A percentile compares a stretch with the other conserved stretches of the same genome.
Conservation (phyloP, 1,140 invertebrate species). For the Musca domestica region DNA sequence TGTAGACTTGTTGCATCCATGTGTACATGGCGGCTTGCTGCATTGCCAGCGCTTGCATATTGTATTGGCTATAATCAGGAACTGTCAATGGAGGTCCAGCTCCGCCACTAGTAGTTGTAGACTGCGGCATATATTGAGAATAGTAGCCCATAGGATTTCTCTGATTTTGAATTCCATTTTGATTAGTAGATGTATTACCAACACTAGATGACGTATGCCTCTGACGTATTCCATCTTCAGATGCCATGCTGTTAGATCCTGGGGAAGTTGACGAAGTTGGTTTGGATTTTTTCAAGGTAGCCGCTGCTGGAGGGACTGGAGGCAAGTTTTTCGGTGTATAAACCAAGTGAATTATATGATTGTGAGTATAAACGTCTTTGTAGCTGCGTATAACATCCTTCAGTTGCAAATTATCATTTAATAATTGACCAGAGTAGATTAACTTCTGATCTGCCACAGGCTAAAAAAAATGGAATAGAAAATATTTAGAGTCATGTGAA, state of each 20-base stretch:
- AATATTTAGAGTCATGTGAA: not conserved
- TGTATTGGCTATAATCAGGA: slow-evolving; percentile 10
- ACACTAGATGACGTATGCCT: slow-evolving; percentile 39
- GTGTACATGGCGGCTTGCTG: slow-evolving; percentile 60
- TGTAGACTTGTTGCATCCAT: slow-evolving; percentile 82
- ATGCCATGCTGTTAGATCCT: slow-evolving; percentile 34
- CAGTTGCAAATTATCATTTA: slow-evolving; percentile 72
- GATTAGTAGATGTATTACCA: not conserved
- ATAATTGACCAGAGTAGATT: slow-evolving; percentile 85
- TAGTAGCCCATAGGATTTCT: too few relatives aligned
- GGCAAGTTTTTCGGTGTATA: slow-evolving; percentile 60
- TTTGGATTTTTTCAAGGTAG: slow-evolving; percentile 22
- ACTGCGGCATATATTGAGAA: too few relatives aligned
- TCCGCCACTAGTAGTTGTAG: too few relatives aligned
- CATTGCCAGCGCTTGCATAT: slow-evolving; percentile 37
- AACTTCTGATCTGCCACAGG: slow-evolving; percentile 78
- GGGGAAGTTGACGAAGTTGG: slow-evolving; percentile 30
- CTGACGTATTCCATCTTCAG: slow-evolving; percentile 47
- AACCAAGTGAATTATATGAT: slow-evolving; percentile 80
- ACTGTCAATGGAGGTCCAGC: too few relatives aligned
- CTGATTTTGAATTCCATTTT: not conserved
- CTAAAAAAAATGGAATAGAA: slow-evolving; percentile 56
- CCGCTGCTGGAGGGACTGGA: slow-evolving; percentile 21
- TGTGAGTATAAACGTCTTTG: slow-evolving; percentile 63
- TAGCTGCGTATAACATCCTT: slow-evolving; percentile 78